Percentiles rank a stretch among this genome's conserved stretches.
Evolutionary conservation across 1,140 invertebrate genomes (phyloP).

Genomic region (Bombus terrestris): DNA sequence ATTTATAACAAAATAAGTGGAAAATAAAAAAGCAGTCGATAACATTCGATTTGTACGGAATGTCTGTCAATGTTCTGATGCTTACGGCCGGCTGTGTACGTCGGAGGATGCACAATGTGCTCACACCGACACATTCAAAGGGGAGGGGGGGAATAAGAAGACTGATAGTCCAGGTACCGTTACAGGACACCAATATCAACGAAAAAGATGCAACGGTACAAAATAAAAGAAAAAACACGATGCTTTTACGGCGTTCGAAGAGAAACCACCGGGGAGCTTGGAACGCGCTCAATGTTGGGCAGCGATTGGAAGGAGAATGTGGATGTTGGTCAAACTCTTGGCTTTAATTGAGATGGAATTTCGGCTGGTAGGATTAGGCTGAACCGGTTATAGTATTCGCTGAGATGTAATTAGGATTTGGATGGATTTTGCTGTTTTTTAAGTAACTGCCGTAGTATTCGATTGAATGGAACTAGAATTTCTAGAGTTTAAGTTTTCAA

Average conservation of each 20-base stretch:
- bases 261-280: neutral
- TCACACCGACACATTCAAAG: conserved; percentile 2
- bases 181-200: conserved; percentile 69
- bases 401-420: too few species aligned
- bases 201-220: conserved; percentile 70
- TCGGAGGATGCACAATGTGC: neutral
- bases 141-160: conserved; percentile 2
- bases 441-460: too few species aligned
- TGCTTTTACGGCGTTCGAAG: conserved; percentile 4
- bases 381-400: neutral
- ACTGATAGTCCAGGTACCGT: conserved; percentile 68
- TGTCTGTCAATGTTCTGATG: too few species aligned
- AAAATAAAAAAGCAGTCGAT: too few species aligned
- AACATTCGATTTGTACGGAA: too few species aligned
- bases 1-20: too few species aligned
- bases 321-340: neutral
- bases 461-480: too few species aligned
- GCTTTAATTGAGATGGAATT: neutral
- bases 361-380: neutral
- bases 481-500: too few species aligned
- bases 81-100: too few species aligned
- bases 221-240: conserved; percentile 32
- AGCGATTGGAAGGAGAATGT: neutral
- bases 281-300: too few species aligned
- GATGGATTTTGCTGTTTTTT: too few species aligned